A percentile compares a stretch with the other conserved stretches of the same genome.
phyloP scores from a whole-genome alignment of 2,797 vertebrate genomes.

The Melanotaenia maccullochi region DNA sequence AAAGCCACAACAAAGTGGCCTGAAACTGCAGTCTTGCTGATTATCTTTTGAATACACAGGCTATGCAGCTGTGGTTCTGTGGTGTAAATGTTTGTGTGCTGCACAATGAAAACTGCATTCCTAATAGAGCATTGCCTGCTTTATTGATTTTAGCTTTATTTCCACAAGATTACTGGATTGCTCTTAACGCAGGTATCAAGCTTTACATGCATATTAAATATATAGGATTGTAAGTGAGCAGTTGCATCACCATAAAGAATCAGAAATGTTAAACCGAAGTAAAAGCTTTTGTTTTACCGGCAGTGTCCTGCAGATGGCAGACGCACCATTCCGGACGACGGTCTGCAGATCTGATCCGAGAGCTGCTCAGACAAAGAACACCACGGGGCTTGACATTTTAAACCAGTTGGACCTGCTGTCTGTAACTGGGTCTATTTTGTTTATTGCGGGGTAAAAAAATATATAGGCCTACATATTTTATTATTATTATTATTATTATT shows the following conservation, averaged over 20 bases:
- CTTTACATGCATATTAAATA: background rate
- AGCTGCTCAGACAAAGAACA: slow-evolving; percentile 81
- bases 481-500: background rate
- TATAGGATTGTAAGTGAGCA: background rate
- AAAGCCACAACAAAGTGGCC: background rate
- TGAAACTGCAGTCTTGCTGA: background rate
- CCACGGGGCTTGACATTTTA: slow-evolving; percentile 61
- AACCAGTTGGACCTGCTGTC: slow-evolving; percentile 50
- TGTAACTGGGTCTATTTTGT: slow-evolving; percentile 35
- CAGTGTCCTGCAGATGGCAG: slow-evolving; percentile 82
- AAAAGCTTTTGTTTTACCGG: slow-evolving; percentile 14
- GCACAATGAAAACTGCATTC: background rate
- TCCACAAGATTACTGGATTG: background rate
- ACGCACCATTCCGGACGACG: slow-evolving; percentile 76
- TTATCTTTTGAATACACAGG: background rate
- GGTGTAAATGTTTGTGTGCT: background rate
- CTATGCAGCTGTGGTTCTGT: background rate
- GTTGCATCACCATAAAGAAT: slow-evolving; percentile 5
- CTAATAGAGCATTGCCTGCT: background rate
- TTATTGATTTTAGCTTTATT: background rate
- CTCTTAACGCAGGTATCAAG: background rate
- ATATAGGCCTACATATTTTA: no score
- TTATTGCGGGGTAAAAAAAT: slow-evolving; percentile 18
- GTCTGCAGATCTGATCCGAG: slow-evolving; percentile 44
- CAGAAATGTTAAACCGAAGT: background rate